Conservation (phyloP, 37 sponge, comb jelly and placozoan species). For the Bolinopsis microptera region DNA sequence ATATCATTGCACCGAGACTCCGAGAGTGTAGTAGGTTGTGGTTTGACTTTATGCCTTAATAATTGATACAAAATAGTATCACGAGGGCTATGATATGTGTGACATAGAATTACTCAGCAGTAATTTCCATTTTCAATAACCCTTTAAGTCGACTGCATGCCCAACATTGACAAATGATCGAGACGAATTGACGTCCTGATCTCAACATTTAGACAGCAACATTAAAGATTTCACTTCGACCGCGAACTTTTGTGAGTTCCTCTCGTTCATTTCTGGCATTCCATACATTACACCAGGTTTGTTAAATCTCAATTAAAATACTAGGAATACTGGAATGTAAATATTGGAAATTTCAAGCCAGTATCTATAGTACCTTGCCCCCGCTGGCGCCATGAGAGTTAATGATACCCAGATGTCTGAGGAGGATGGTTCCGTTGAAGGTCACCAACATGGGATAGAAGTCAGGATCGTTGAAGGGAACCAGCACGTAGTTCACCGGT, state of each 20-base stretch:
- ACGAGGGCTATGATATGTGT: too few species aligned
- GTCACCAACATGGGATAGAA: conserved; percentile 23
- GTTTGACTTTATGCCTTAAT: too few species aligned
- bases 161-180: too few species aligned
- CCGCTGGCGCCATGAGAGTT: conserved; percentile 42
- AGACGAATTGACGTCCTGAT: too few species aligned
- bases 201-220: too few species aligned
- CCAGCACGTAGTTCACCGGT: not conserved
- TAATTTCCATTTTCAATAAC: too few species aligned
- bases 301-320: not conserved
- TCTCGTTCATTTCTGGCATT: not conserved
- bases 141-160: too few species aligned
- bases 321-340: not conserved
- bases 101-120: too few species aligned
- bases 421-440: conserved; percentile 26
- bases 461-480: conserved; percentile 58
- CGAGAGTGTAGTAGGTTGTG: too few species aligned
- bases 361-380: conserved; percentile 38
- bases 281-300: not conserved
- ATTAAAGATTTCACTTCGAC: not conserved
- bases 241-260: not conserved
- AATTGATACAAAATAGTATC: too few species aligned
- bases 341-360: too few species aligned
- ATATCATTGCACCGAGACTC: too few species aligned
- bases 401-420: conserved; percentile 11